Percentiles rank a stretch among this genome's conserved stretches.
These are phyloP conservation scores for Leuctra nigra DNA, from an alignment of 2,888 invertebrate species.

Conservation along the genomic window DNA sequence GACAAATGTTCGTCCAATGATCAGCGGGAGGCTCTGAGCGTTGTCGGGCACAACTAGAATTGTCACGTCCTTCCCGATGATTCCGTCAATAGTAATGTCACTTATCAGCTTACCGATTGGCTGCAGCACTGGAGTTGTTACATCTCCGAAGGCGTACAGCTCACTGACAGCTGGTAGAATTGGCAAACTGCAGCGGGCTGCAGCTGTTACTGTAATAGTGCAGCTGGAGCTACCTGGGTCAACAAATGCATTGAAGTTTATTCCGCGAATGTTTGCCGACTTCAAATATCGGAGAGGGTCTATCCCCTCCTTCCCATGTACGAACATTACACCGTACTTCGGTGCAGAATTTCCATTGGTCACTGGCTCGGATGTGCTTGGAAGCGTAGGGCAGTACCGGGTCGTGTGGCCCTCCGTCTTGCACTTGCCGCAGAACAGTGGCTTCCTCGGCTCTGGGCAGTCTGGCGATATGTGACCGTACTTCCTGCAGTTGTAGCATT, in stretches of 20 bases:
- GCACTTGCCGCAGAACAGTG: background rate
- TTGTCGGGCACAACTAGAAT: background rate
- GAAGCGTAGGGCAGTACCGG: background rate
- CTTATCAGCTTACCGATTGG: background rate
- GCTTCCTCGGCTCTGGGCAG: background rate
- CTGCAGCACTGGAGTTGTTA: background rate
- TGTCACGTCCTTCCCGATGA: background rate
- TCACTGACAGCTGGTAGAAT: background rate
- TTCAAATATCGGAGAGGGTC: slow-evolving; percentile 1
- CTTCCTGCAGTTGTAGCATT: slow-evolving; percentile 6
- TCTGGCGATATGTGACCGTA: slow-evolving; percentile 5
- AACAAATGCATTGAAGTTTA: background rate
- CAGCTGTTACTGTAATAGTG: slow-evolving; percentile 4
- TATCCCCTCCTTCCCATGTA: background rate
- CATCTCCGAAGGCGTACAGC: background rate
- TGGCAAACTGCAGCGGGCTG: background rate
- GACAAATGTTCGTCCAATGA: background rate
- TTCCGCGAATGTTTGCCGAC: background rate
- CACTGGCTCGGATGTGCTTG: background rate
- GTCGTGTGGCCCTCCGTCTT: slow-evolving; percentile 2
- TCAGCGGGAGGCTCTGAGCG: background rate
- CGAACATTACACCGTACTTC: background rate
- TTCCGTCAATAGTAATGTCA: background rate
- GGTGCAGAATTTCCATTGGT: too few species aligned
- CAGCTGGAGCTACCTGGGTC: slow-evolving; percentile 11